Conservation (phyloP, 2,888 invertebrate genomes). For the Carcina quercana region DNA sequence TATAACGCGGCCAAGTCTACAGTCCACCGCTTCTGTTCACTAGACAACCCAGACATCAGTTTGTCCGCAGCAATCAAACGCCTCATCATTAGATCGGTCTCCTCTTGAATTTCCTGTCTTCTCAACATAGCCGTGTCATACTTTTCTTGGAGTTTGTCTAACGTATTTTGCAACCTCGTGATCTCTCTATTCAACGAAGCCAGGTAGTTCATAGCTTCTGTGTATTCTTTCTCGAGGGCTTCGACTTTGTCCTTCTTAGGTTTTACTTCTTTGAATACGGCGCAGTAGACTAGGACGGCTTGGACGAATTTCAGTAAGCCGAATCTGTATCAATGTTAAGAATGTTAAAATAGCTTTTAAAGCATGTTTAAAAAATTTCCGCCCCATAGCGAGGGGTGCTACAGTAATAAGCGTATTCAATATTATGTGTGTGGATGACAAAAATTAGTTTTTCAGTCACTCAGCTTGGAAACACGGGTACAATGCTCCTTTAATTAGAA, state of each 20-base stretch:
- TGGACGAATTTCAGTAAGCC: slow-evolving; percentile 89
- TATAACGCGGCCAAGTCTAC: slow-evolving; percentile 82
- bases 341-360: background rate
- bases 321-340: slow-evolving; percentile 42
- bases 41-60: slow-evolving; percentile 88
- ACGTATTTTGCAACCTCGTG: slow-evolving; percentile 78
- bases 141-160: slow-evolving; percentile 80
- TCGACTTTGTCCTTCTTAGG: slow-evolving; percentile 90
- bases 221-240: slow-evolving; percentile 82
- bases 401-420: too few relatives aligned
- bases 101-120: slow-evolving; percentile 81
- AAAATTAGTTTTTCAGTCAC: too few relatives aligned
- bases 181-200: slow-evolving; percentile 86
- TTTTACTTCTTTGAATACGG: slow-evolving; percentile 88
- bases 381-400: background rate
- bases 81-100: slow-evolving; percentile 87
- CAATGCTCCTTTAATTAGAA: too few relatives aligned
- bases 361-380: background rate
- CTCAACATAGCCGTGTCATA: slow-evolving; percentile 85
- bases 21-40: slow-evolving; percentile 89
- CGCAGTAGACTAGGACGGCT: slow-evolving; percentile 92
- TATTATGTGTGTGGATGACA: too few relatives aligned
- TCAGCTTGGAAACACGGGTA: too few relatives aligned
- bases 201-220: slow-evolving; percentile 69
- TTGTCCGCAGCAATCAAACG: slow-evolving; percentile 90